Evolutionary conservation across 2,888 invertebrate genomes (phyloP), one percentile per base, ranked within the genome.

Genomic region (Cantharis flavilabris): DNA sequence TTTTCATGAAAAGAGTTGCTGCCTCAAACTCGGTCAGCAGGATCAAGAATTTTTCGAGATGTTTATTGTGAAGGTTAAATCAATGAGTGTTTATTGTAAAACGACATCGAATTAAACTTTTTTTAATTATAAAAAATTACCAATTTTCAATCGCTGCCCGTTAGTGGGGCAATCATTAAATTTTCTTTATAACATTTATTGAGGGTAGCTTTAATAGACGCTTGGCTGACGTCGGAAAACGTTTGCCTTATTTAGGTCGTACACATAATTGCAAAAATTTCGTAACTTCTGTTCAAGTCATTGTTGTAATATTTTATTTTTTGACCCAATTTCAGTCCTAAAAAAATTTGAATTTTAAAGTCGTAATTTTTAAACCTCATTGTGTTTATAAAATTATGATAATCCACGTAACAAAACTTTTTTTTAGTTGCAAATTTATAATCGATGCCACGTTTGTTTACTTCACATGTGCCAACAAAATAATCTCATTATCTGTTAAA

Each of bases 171-270:
- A n/a, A 49, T 49, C 49, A 49, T 18, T 64, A 20, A 18, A 64
- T 64, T 64, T 64, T 10, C 10, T 64, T 64, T 18, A 13, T 26
- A 26, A 26, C 14, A 14, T 67, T 67, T 67, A 18, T 67, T 67
- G 13, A 67, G 65, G 65, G 65, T 67, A 64, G 65, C 18, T 67
- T 20, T 67, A 18, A 67, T 14, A 10, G 65, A 9, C n/a, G 20
- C 33, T 67, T 13, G 65, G 49, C 20, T 65, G 49, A 49, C 33
- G 65, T 72, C 9, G 72, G 28, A 65, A 49, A 49, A 33, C 67
- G 49, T 72, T 72, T 67, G 30, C 67, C 67, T 65, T 30, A 72
- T 67, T 72, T 72, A 72, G 72, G 72, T 72, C 72, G 18, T 18
- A 3, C 33, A 20, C 49, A 49, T 72, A 65, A 72, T 72, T 64